Evolutionary conservation across 1,140 invertebrate species (phyloP).

Genomic region (Sesamia nonagrioides): DNA sequence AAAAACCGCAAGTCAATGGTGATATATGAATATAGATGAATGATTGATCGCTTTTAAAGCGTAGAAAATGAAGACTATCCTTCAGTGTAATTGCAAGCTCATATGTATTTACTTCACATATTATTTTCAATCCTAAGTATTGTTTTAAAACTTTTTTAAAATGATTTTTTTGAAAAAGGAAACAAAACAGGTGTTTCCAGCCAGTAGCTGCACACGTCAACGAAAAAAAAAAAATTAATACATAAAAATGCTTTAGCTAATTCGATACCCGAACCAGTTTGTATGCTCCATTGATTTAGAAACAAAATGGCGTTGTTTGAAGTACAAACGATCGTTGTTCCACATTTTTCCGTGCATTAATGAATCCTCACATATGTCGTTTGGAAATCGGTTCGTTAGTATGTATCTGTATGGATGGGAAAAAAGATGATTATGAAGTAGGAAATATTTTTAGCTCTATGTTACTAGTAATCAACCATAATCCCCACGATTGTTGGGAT

Average conservation of each 20-base stretch:
- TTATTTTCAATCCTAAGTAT: no score
- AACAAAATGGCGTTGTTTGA: slow-evolving; percentile 45
- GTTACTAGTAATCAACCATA: no score
- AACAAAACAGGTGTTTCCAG: not conserved
- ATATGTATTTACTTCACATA: no score
- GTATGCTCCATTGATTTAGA: slow-evolving; percentile 40
- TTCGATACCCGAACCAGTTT: slow-evolving; percentile 11
- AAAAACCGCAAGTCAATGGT: no score
- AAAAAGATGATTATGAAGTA: slow-evolving; percentile 12
- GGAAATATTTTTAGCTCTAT: not conserved
- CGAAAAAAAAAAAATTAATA: not conserved
- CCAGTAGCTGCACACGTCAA: not conserved
- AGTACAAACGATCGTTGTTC: slow-evolving; percentile 45
- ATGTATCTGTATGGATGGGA: slow-evolving; percentile 43
- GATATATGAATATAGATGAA: no score
- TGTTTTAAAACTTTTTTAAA: no score
- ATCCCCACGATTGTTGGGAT: no score
- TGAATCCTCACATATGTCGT: slow-evolving; percentile 48
- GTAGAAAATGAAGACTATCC: no score
- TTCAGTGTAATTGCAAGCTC: no score
- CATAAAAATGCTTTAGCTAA: slow-evolving; percentile 18
- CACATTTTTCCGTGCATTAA: slow-evolving; percentile 49
- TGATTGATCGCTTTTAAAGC: no score
- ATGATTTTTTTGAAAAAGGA: no score
- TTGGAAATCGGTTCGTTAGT: slow-evolving; percentile 51